These are phyloP conservation scores for Gavialis gangeticus DNA, from an alignment of 2,113 vertebrate species.

Conservation along the genomic window DNA sequence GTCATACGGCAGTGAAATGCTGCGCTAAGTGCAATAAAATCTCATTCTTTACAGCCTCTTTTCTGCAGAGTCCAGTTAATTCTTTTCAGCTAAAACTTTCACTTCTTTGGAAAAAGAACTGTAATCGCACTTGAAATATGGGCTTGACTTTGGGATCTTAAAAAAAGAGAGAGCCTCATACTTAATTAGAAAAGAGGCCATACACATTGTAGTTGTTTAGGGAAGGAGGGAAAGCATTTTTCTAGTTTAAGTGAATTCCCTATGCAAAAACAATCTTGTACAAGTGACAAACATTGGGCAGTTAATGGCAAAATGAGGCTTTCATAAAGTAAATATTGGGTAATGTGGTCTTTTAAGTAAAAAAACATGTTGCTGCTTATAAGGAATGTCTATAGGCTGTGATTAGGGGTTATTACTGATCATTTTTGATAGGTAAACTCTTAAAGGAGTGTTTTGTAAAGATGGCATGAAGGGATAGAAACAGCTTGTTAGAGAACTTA, in stretches of 20 bases:
- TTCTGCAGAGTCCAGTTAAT: constrained; percentile 3
- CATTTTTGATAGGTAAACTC: not conserved
- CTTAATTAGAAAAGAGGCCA: not conserved
- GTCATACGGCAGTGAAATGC: not conserved
- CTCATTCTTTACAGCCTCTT: not conserved
- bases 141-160: not conserved
- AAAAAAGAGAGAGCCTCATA: not conserved
- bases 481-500: too few relatives aligned
- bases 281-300: not conserved
- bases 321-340: not conserved
- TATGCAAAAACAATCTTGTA: not conserved
- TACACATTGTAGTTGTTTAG: not conserved
- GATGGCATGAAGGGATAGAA: too few relatives aligned
- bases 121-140: not conserved
- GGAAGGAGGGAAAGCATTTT: not conserved
- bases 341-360: not conserved
- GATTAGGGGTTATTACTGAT: not conserved
- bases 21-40: not conserved
- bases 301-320: not conserved
- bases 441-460: not conserved
- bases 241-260: not conserved
- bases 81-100: constrained; percentile 12
- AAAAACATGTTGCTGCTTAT: not conserved
- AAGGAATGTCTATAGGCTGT: too few relatives aligned
- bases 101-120: not conserved